Evolutionary conservation across 2,113 vertebrate genomes (phyloP).

Genomic region (Orientallactaga bullata): DNA sequence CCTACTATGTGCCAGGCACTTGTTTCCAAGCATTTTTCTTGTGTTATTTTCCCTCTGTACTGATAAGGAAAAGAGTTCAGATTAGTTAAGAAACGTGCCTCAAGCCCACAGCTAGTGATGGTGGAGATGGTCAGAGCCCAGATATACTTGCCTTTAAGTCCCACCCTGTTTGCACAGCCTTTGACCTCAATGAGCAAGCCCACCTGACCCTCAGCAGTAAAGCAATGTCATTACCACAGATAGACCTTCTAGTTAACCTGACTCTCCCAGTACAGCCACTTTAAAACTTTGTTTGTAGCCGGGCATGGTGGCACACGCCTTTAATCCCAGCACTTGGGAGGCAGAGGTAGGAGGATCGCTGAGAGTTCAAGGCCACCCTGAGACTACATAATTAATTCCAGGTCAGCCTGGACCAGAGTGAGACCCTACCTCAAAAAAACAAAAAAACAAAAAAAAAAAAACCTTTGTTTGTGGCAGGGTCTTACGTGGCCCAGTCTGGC

Average conservation of each 20-base stretch:
- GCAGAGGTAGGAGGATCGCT: no score
- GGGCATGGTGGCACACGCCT: no score
- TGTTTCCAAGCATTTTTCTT: not conserved
- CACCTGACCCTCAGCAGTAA: not conserved
- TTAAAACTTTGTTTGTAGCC: not conserved
- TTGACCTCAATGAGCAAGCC: not conserved
- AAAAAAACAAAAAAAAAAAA: no score
- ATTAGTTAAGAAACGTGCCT: not conserved
- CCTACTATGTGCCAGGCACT: not conserved
- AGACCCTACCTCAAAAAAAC: no score
- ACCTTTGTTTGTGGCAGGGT: not conserved
- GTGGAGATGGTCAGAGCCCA: not conserved
- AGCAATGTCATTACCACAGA: not conserved
- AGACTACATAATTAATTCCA: no score
- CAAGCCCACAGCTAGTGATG: not conserved
- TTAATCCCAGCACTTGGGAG: no score
- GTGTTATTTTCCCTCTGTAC: not conserved
- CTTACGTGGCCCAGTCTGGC: not conserved
- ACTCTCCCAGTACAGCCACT: not conserved
- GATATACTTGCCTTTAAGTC: not conserved
- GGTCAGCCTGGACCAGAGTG: no score
- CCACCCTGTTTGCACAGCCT: not conserved
- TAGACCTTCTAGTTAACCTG: not conserved
- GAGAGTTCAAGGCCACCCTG: no score
- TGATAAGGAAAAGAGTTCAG: not conserved